Evolutionary conservation across 2,113 vertebrate species (phyloP), one percentile per base, ranked within the genome.

Genomic region (Coregonus clupeaformis): DNA sequence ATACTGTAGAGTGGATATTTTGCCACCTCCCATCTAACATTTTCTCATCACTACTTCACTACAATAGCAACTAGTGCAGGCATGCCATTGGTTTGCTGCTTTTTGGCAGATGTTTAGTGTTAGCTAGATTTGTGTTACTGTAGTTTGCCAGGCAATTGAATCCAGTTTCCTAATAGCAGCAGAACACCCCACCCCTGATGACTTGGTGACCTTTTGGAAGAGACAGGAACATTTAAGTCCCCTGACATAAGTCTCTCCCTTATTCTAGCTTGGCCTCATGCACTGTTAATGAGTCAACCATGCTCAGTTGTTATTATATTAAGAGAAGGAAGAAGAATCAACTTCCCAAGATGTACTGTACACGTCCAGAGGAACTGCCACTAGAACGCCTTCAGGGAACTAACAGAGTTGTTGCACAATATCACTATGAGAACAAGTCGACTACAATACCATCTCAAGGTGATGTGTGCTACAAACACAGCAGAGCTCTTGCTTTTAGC

Each of bases 191-290:
- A 3, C 20, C 60, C 24, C 57, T 68, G 18, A 47, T 70, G 11
- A 67, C 77, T 68, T 68, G 69, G 68, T 77, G 72, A 84, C 70
- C 77, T 62, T 29, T 12, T n/a, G n/a, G n/a, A 68, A 36, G 69
- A 73, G 49, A 68, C 65, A 80, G 79, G 79, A 89, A 77, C 82
- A 77, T 78, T 76, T 25, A n/a, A n/a, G n/a, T n/a, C n/a, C n/a
- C n/a, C n/a, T n/a, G n/a, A n/a, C n/a, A n/a, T n/a, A n/a, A n/a
- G n/a, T n/a, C n/a, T n/a, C n/a, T n/a, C n/a, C n/a, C n/a, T n/a
- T n/a, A n/a, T n/a, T n/a, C n/a, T n/a, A n/a, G 57, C 2, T 59
- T 65, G 27, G 60, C 36, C 30, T 66, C 52, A 65, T 74, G 63
- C 60, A n/a, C 66, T 67, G 74, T 86, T 80, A 82, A 84, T 82